Evolutionary conservation across 2,888 invertebrate genomes (phyloP).

Genomic region (Drosophila mettleri): DNA sequence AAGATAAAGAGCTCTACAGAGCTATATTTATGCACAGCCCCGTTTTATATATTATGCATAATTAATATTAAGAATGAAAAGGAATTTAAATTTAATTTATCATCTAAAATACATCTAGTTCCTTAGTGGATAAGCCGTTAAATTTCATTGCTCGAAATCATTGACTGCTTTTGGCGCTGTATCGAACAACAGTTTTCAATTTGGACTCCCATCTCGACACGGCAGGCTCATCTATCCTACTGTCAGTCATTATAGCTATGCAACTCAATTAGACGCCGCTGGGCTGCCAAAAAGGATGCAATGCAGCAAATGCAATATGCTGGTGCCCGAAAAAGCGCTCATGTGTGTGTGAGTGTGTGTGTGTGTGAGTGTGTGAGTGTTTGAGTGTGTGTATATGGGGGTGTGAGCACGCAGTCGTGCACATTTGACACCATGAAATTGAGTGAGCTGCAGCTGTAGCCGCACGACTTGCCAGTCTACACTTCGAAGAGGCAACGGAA

Average conservation of each 20-base stretch:
- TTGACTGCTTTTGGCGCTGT: conserved; percentile 30
- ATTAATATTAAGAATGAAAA: neutral
- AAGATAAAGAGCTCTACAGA: neutral
- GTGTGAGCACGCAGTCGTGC: conserved; percentile 19
- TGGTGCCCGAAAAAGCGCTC: conserved; percentile 25
- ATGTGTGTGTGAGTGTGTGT: conserved; percentile 2
- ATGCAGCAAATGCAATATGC: conserved; percentile 42
- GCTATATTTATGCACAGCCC: neutral
- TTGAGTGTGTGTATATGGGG: too few species aligned
- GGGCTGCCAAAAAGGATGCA: conserved; percentile 28
- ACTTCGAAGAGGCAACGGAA: neutral
- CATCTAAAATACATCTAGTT: neutral
- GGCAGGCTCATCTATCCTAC: neutral
- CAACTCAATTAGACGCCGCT: conserved; percentile 72
- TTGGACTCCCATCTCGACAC: conserved; percentile 27
- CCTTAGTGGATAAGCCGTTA: neutral
- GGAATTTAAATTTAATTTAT: too few species aligned
- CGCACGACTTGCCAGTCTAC: conserved; percentile 36
- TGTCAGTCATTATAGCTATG: conserved; percentile 56
- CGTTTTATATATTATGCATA: neutral
- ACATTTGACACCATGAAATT: conserved; percentile 77
- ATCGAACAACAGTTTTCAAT: conserved; percentile 65
- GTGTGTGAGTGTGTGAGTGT: neutral
- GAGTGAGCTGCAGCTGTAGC: conserved; percentile 66
- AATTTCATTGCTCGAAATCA: conserved; percentile 9